Base-by-base conservation (phyloP, 2,797 vertebrate species). In the Malurus leucopterus region DNA sequence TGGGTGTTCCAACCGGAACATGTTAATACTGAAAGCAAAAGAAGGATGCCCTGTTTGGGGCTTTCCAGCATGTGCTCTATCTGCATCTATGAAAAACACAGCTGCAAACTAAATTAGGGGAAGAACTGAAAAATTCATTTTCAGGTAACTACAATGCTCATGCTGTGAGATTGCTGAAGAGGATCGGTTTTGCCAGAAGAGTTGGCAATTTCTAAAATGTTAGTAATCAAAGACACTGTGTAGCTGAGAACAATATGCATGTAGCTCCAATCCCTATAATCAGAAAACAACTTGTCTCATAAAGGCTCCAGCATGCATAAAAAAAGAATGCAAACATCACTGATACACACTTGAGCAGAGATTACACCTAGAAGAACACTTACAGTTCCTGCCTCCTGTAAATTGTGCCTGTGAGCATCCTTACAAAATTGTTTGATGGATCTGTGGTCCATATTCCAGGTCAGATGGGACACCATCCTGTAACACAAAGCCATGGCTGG, bases 401-500 rank as follows among this genome's bases (percentile, higher is more conserved):
- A 92, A 92, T 86, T 73, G 49, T 62, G 83, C 70, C 90, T 32
- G 11, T 34, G 82, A 96, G 76, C 58, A 65, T 74, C 76, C 74
- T 84, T 36, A 53, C 34, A 59, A 84, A 87, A 84, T 43, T 58
- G 74, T 67, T 67, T 21, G 10, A 49, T 17, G 44, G 59, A 65
- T 26, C 68, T 77, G n/a, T 43, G 63, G 76, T 92, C 93, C 84
- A 57, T 59, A 70, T 44, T 92, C 77, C 62, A 54, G 68, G 92
- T 96, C 94, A 90, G 65, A 49, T 40, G 14, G 38, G 91, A 92
- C 90, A 92, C 84, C 85, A 83, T 93, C 82, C 93, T 93, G 72
- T 19, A 44, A 68, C 22, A 74, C 70, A 70, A 22, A 50, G 68
- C 71, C 92, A 58, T 5, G n/a, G 64, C 82, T 95, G 75, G 71